Evolutionary conservation across 2,888 invertebrate genomes (phyloP).

Genomic region (Tolmerus cingulatus): DNA sequence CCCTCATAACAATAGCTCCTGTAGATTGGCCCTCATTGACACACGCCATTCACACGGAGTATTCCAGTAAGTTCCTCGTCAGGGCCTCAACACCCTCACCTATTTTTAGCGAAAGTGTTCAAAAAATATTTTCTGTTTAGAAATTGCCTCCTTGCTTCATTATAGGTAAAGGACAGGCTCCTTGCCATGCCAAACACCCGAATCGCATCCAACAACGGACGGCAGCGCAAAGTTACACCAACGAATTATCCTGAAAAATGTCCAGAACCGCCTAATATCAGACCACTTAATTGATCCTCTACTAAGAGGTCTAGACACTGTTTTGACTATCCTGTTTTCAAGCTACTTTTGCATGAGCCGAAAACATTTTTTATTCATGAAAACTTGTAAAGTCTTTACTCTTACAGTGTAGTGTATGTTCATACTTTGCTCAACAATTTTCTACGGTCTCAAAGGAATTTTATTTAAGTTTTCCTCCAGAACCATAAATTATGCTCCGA

Average conservation of each 20-base stretch:
- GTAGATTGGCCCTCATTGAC: slow-evolving; percentile 2
- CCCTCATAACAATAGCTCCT: neutral
- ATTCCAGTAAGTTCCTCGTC: neutral
- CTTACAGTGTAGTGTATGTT: neutral
- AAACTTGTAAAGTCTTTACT: neutral
- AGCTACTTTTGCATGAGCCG: neutral
- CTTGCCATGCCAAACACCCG: neutral
- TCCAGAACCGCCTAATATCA: neutral
- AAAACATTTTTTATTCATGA: neutral
- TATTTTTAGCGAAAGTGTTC: neutral
- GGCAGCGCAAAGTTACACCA: neutral
- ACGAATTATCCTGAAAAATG: neutral
- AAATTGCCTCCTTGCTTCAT: neutral
- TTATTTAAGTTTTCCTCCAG: neutral
- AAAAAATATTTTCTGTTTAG: neutral
- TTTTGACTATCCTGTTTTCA: neutral
- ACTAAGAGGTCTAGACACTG: neutral
- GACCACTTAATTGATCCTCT: neutral
- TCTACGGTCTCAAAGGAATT: neutral
- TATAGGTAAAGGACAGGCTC: neutral
- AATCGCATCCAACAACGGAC: neutral
- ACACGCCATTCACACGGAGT: neutral
- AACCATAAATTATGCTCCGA: neutral
- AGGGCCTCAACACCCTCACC: neutral
- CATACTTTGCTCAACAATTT: neutral